These are phyloP conservation scores for Anthonomus grandis DNA, from an alignment of 1,140 invertebrate genomes.

Conservation along the genomic window DNA sequence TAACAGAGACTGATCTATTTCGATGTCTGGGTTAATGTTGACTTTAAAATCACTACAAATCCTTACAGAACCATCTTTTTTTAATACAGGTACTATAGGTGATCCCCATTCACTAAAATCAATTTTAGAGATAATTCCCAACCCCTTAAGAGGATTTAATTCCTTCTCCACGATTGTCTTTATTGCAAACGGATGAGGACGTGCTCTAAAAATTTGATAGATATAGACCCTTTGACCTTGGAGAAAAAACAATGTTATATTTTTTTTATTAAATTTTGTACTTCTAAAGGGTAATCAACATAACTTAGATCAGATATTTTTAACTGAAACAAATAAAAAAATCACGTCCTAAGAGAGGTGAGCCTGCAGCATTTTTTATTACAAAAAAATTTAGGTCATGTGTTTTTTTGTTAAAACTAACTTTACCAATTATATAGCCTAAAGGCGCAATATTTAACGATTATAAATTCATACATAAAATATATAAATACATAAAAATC, in stretches of 20 bases:
- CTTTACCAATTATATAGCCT: no score
- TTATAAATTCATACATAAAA: no score
- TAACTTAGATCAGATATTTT: background rate
- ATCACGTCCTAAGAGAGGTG: background rate
- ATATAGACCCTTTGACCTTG: background rate
- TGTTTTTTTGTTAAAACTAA: no score
- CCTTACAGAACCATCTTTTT: no score
- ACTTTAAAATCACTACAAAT: conserved; percentile 51
- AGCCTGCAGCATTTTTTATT: background rate
- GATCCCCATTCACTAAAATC: conserved; percentile 41
- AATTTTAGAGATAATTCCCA: conserved; percentile 11
- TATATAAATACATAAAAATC: no score
- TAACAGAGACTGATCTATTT: conserved; percentile 48
- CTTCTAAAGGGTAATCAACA: background rate
- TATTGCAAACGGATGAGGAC: conserved; percentile 14
- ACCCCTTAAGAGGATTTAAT: conserved; percentile 1
- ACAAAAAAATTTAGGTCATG: no score
- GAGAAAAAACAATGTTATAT: no score
- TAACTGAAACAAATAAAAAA: background rate
- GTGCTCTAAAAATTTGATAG: conserved; percentile 10
- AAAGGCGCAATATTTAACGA: no score
- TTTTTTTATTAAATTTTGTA: background rate
- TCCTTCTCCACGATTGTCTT: conserved; percentile 11
- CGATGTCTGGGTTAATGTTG: conserved; percentile 41
- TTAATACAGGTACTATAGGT: conserved; percentile 50